These are phyloP conservation scores for Microcebus murinus DNA, from an alignment of 2,113 vertebrate species.

Conservation along the genomic window DNA sequence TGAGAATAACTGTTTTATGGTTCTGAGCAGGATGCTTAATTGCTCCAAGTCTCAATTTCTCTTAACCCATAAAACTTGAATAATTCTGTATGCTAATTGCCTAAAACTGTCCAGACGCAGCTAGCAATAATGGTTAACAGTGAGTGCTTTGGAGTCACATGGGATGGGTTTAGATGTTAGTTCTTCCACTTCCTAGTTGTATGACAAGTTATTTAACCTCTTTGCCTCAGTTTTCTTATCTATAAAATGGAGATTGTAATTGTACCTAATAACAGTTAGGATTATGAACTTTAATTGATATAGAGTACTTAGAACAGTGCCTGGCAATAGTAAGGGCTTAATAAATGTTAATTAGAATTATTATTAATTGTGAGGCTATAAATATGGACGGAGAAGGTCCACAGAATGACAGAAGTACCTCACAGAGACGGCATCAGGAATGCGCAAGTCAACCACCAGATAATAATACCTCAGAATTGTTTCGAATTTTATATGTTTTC, in stretches of 20 bases:
- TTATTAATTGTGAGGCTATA: neutral
- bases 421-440: neutral
- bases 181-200: neutral
- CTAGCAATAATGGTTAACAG: neutral
- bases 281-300: neutral
- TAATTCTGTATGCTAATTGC: neutral
- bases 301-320: neutral
- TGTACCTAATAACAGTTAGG: neutral
- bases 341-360: neutral
- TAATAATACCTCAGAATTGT: neutral
- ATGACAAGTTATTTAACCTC: neutral
- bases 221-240: constrained; percentile 26
- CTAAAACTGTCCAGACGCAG: neutral
- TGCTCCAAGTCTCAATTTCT: neutral
- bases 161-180: neutral
- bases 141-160: neutral
- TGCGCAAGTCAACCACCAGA: neutral
- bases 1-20: neutral
- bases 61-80: neutral
- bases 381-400: neutral
- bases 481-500: constrained; percentile 13
- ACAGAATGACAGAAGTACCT: neutral
- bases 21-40: neutral
- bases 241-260: neutral
- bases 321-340: neutral